phyloP scores from a whole-genome alignment of 2,888 invertebrate genomes.

The Cantharis rustica region DNA sequence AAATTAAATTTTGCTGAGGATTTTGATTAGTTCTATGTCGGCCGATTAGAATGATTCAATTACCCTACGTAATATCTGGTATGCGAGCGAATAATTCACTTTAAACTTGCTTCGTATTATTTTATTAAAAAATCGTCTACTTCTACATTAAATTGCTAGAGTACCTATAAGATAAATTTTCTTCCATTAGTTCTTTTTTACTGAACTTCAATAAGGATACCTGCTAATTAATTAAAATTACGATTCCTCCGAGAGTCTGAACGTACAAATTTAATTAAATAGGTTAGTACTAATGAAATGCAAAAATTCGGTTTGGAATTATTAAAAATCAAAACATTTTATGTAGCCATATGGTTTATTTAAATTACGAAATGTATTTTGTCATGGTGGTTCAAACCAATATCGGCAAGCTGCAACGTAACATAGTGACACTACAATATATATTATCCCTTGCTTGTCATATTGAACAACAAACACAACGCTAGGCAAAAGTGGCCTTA shows the following conservation, averaged over 20 bases:
- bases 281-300: neutral
- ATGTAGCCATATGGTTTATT: neutral
- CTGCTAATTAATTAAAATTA: neutral
- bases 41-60: conserved; percentile 22
- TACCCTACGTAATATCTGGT: conserved; percentile 19
- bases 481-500: conserved; percentile 2
- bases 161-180: neutral
- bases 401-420: conserved; percentile 15
- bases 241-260: neutral
- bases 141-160: neutral
- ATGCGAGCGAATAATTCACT: conserved; percentile 9
- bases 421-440: conserved; percentile 8
- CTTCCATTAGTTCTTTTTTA: neutral
- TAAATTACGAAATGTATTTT: conserved; percentile 6
- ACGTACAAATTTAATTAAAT: neutral
- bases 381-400: conserved; percentile 12
- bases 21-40: conserved; percentile 23
- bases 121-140: conserved; percentile 15
- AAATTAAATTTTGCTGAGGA: conserved; percentile 20
- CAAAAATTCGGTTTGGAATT: neutral
- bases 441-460: conserved; percentile 17
- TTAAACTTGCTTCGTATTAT: conserved; percentile 15
- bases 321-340: neutral
- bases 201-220: neutral
- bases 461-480: conserved; percentile 10